A percentile compares a stretch with the other conserved stretches of the same genome.
phyloP scores from a whole-genome alignment of 2,888 invertebrate genomes.

The Tineola bisselliella region DNA sequence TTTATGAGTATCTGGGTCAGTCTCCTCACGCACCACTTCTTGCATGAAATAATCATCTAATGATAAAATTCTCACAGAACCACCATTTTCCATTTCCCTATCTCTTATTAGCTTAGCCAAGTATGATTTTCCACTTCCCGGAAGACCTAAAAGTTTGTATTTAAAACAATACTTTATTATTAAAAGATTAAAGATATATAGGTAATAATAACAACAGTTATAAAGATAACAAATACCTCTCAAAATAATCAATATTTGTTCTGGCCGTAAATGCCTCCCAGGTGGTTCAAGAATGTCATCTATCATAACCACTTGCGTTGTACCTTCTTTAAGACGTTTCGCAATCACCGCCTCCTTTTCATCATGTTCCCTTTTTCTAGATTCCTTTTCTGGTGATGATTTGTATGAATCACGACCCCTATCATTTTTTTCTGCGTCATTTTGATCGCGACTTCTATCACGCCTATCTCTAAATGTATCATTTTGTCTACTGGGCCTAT shows the following conservation, averaged over 20 bases:
- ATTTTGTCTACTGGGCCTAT: slow-evolving; percentile 21
- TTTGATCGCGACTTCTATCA: slow-evolving; percentile 24
- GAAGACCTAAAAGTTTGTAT: slow-evolving; percentile 69
- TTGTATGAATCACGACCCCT: neutral
- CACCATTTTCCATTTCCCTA: slow-evolving; percentile 83
- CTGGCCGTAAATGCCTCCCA: slow-evolving; percentile 81
- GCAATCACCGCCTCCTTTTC: slow-evolving; percentile 24
- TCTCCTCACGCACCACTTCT: slow-evolving; percentile 79
- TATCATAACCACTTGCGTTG: slow-evolving; percentile 65
- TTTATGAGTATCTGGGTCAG: slow-evolving; percentile 78
- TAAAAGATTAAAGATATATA: slow-evolving; percentile 5
- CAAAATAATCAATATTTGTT: slow-evolving; percentile 85
- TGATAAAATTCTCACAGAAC: slow-evolving; percentile 90
- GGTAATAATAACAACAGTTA: neutral
- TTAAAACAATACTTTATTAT: too few relatives aligned
- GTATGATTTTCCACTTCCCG: slow-evolving; percentile 95
- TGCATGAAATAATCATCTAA: slow-evolving; percentile 96
- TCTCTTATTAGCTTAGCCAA: slow-evolving; percentile 88
- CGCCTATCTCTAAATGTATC: slow-evolving; percentile 24
- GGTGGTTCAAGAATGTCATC: slow-evolving; percentile 87
- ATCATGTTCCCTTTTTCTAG: slow-evolving; percentile 16
- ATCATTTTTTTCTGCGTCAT: slow-evolving; percentile 22
- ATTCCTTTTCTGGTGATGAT: neutral
- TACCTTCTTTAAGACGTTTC: slow-evolving; percentile 23
- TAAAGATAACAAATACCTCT: slow-evolving; percentile 61